Base-by-base conservation (phyloP, 2,113 vertebrate species). In the Tychaedon coryphoeus region DNA sequence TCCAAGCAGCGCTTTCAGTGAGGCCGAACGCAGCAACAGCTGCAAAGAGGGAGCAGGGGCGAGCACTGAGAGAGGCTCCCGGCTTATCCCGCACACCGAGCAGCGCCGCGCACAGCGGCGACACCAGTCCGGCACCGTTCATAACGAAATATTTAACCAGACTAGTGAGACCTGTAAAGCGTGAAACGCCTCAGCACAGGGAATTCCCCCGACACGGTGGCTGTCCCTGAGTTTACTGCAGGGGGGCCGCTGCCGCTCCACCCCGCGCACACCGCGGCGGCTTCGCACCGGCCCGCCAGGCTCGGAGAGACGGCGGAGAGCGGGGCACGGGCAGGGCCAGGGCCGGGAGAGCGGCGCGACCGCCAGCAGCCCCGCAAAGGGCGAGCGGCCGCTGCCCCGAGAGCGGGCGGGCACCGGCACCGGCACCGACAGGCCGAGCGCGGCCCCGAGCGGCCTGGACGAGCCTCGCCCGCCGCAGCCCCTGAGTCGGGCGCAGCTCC, bases 1-100 rank as follows among this genome's bases (percentile, higher is more conserved):
- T 4, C 3, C 1, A 1, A 69, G 53, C 57, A 23, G 61, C 33
- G 2, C 29, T 25, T 38, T 18, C 45, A 8, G 38, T 1, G 53
- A 29, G 23, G 20, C 47, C 8, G 25, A 40, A 12, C 11, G 5
- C 53, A 15, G 4, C 18, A 26, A 5, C 0, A 40, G 29, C 61
- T 4, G 28, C 51, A 33, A 24, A 33, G 3, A 9, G 2, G 10
- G 50, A 43, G 58, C 42, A 14, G 58, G 13, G 4, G 19, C 25
- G 26, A 51, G 33, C 36, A 4, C 0, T 2, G 20, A 5, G 71
- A 5, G 33, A 24, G 12, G 7, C 26, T 28, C 22, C 12, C 8
- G 10, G 24, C 3, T 17, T 4, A 8, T 17, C 18, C 51, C 38
- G 19, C 45, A 36, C 60, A 16, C 26, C 28, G 50, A 24, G 60